These are phyloP conservation scores for Acrocephalus kingi DNA, from an alignment of 2,113 vertebrate species.

Conservation along the genomic window DNA sequence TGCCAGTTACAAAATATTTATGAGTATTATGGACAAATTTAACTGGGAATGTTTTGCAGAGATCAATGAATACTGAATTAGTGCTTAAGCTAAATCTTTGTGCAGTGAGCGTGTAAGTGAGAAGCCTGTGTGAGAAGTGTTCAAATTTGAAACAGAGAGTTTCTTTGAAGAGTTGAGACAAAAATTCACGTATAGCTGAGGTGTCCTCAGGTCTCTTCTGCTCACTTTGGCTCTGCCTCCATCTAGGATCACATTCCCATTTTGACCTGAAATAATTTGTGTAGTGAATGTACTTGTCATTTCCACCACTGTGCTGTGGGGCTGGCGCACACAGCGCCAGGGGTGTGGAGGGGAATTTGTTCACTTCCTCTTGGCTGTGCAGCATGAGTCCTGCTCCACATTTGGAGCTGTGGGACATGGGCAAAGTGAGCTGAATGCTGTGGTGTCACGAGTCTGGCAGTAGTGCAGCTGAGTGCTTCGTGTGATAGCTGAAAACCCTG, in stretches of 20 bases:
- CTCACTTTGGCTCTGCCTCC: neutral
- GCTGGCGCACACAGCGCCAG: rapidly evolving
- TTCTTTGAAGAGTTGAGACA: neutral
- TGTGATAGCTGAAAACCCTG: neutral
- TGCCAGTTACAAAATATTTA: neutral
- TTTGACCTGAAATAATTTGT: neutral
- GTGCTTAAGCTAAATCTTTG: neutral
- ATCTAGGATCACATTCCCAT: neutral
- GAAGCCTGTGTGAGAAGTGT: neutral
- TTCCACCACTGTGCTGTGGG: neutral
- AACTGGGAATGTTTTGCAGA: neutral
- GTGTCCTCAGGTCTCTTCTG: neutral
- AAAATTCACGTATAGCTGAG: neutral
- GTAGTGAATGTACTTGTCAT: neutral
- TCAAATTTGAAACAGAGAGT: neutral
- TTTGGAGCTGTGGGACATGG: neutral
- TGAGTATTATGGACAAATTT: neutral
- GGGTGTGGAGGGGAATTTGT: neutral
- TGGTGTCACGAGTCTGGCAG: constrained; percentile 2
- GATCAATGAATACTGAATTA: neutral
- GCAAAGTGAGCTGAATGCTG: neutral
- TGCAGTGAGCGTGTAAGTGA: neutral
- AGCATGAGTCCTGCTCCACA: neutral
- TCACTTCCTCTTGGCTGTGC: constrained; percentile 3
- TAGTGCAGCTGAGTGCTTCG: neutral